These are phyloP conservation scores for Lasius platythorax DNA, from an alignment of 2,888 invertebrate genomes.

Conservation along the genomic window DNA sequence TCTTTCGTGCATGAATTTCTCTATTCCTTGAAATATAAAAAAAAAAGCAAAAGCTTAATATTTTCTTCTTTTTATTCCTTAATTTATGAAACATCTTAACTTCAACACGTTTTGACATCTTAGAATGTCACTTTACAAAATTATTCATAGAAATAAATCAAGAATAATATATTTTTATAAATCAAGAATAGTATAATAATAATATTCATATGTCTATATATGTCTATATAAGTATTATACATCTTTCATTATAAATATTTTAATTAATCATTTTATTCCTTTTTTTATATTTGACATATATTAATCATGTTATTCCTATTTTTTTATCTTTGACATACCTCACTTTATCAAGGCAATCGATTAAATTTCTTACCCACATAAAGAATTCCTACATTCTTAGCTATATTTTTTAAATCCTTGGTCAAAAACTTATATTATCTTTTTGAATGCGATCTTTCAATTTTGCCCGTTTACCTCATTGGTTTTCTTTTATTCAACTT, in stretches of 20 bases:
- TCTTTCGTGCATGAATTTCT: background rate
- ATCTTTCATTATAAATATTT: conserved; percentile 12
- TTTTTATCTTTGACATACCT: background rate
- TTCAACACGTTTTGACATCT: background rate
- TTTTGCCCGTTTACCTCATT: conserved; percentile 27
- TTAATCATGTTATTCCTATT: background rate
- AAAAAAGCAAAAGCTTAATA: background rate
- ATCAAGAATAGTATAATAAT: background rate
- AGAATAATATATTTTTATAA: background rate
- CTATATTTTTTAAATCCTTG: conserved; percentile 20
- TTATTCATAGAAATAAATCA: background rate
- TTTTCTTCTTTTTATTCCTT: background rate
- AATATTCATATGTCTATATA: background rate
- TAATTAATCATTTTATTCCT: background rate
- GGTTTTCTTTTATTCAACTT: conserved; percentile 28
- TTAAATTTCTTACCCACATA: background rate
- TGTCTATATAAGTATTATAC: background rate
- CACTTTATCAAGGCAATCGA: background rate
- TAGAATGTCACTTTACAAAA: no score
- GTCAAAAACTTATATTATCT: conserved; percentile 21
- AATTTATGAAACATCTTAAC: background rate
- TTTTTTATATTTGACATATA: background rate
- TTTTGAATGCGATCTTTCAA: conserved; percentile 14
- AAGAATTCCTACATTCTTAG: background rate
- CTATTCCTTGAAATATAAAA: background rate